These are phyloP conservation scores for Hyphantria cunea DNA, from an alignment of 1,140 invertebrate species.

Conservation along the genomic window DNA sequence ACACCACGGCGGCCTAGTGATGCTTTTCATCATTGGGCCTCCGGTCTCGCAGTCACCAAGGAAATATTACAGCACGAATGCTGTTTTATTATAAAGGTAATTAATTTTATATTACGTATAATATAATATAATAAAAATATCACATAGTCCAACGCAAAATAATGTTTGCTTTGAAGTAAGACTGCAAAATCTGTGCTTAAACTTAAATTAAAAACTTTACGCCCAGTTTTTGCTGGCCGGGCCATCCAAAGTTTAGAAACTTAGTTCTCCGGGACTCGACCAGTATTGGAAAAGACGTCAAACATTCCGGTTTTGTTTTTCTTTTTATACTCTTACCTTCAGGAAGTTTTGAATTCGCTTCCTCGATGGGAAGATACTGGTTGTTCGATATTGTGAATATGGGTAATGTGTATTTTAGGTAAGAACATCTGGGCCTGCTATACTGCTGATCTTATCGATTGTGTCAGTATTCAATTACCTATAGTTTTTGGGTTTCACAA, in stretches of 20 bases:
- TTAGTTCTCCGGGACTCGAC: slow-evolving; percentile 10
- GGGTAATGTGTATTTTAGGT: too few relatives aligned
- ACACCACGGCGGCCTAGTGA: too few relatives aligned
- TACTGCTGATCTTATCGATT: too few relatives aligned
- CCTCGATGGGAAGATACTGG: slow-evolving; percentile 1
- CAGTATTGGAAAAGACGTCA: slow-evolving; percentile 35
- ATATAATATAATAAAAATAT: too few relatives aligned
- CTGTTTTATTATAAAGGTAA: too few relatives aligned
- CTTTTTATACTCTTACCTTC: slow-evolving; percentile 25
- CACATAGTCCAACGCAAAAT: background rate
- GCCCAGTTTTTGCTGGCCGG: slow-evolving; percentile 36
- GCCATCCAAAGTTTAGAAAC: slow-evolving; percentile 33
- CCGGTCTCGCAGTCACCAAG: too few relatives aligned
- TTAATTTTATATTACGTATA: too few relatives aligned
- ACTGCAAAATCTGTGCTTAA: slow-evolving; percentile 25
- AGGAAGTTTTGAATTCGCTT: slow-evolving; percentile 14
- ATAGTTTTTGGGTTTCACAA: too few relatives aligned
- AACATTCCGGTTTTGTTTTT: slow-evolving; percentile 27
- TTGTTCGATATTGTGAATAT: background rate
- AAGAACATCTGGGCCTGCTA: too few relatives aligned
- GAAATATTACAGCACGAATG: too few relatives aligned
- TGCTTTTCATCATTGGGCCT: too few relatives aligned
- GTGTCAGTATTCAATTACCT: too few relatives aligned
- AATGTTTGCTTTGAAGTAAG: slow-evolving; percentile 28
- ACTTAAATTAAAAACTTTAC: slow-evolving; percentile 46